Percentiles rank a stretch among this genome's conserved stretches.
These are phyloP conservation scores for Vanessa atalanta DNA, from an alignment of 1,140 invertebrate genomes.

Conservation along the genomic window DNA sequence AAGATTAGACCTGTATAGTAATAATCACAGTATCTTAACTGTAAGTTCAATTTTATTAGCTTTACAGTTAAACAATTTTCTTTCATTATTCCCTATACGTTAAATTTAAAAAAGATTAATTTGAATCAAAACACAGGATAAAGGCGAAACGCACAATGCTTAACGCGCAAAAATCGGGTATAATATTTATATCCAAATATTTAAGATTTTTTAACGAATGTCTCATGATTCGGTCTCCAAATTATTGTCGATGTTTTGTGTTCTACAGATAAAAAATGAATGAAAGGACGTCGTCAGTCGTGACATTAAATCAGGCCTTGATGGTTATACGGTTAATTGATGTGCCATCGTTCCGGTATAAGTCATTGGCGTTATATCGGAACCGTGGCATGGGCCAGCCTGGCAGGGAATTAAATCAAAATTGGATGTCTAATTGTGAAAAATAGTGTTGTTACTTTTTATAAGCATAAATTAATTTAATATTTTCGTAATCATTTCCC, in stretches of 20 bases:
- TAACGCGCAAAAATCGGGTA: conserved; percentile 8
- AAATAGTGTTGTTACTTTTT: too few relatives aligned
- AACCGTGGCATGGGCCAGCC: too few relatives aligned
- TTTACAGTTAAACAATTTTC: conserved; percentile 19
- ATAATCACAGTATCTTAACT: conserved; percentile 1
- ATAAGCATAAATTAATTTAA: too few relatives aligned
- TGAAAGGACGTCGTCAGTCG: neutral
- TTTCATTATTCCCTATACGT: neutral
- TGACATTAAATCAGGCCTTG: neutral
- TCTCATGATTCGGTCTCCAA: neutral
- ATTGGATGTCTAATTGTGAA: too few relatives aligned
- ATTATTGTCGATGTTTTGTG: neutral
- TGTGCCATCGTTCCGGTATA: neutral
- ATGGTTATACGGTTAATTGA: neutral
- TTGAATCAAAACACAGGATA: neutral
- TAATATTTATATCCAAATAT: conserved; percentile 5
- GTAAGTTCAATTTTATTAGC: conserved; percentile 1
- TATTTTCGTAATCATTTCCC: too few relatives aligned
- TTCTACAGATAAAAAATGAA: too few relatives aligned
- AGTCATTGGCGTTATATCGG: too few relatives aligned
- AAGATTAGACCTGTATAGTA: neutral
- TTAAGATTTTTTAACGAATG: neutral
- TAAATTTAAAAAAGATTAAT: neutral
- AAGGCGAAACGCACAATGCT: conserved; percentile 10
- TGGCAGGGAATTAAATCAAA: too few relatives aligned